phyloP scores from a whole-genome alignment of 2,888 invertebrate genomes.

The Polydrusus tereticollis region DNA sequence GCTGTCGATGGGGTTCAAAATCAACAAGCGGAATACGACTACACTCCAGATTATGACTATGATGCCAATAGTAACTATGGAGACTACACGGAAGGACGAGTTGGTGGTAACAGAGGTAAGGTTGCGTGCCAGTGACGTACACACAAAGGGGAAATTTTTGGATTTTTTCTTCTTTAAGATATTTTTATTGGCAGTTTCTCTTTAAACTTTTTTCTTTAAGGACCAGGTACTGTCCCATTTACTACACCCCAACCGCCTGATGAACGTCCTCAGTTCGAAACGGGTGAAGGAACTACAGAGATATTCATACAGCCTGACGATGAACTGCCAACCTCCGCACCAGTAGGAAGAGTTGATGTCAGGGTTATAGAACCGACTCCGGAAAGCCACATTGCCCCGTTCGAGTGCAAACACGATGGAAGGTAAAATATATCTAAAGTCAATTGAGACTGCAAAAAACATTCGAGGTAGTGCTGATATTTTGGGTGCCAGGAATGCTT shows the following conservation, averaged over 20 bases:
- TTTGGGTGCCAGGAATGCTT: no score
- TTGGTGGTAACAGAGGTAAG: not conserved
- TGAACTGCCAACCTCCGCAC: conserved; percentile 61
- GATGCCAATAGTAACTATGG: conserved; percentile 60
- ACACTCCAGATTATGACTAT: conserved; percentile 44
- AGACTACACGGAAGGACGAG: conserved; percentile 34
- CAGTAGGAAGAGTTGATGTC: conserved; percentile 58
- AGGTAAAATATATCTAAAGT: no score
- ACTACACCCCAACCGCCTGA: conserved; percentile 63
- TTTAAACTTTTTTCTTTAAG: not conserved
- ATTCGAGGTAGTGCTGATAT: no score
- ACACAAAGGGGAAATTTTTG: no score
- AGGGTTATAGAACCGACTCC: conserved; percentile 56
- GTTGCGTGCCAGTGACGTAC: no score
- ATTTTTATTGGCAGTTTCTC: no score
- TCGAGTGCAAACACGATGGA: conserved; percentile 64
- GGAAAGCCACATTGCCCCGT: conserved; percentile 50
- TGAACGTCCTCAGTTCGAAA: conserved; percentile 58
- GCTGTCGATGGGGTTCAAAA: conserved; percentile 54
- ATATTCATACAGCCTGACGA: conserved; percentile 57
- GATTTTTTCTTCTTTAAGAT: no score
- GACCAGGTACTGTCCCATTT: conserved; percentile 6
- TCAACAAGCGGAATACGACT: conserved; percentile 62
- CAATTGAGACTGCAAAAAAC: no score
- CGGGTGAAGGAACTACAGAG: conserved; percentile 53